Percentiles rank a stretch among this genome's conserved stretches.
Evolutionary conservation across 2,797 vertebrate species (phyloP).

Genomic region (Lithobates sylvaticus): DNA sequence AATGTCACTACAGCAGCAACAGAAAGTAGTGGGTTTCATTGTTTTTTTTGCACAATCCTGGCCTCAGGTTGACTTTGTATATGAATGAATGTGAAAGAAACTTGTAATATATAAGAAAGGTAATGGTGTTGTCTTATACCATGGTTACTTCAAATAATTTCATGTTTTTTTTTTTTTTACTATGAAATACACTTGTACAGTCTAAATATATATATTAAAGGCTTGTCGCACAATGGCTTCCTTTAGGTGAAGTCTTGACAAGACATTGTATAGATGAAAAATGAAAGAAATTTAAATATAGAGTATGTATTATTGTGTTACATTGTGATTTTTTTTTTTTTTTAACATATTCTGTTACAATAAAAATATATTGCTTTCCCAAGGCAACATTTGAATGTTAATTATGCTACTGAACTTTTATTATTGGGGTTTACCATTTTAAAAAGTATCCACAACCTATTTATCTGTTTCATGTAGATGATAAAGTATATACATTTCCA

Average conservation of each 20-base stretch:
- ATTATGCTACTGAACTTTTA: background rate
- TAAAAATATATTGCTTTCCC: background rate
- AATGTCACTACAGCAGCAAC: background rate
- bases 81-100: constrained; percentile 88
- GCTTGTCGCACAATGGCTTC: constrained; percentile 90
- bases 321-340: too few species aligned
- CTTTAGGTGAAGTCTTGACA: constrained; percentile 91
- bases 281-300: constrained; percentile 43
- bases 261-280: constrained; percentile 81
- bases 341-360: background rate
- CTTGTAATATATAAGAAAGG: constrained; percentile 75
- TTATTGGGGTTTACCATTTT: background rate
- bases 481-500: background rate
- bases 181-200: constrained; percentile 85
- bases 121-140: constrained; percentile 89
- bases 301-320: background rate
- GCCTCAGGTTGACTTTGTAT: constrained; percentile 36
- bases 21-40: background rate
- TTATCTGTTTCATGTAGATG: background rate
- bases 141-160: constrained; percentile 86
- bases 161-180: constrained; percentile 89
- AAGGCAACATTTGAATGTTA: background rate
- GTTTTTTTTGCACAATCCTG: background rate
- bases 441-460: background rate
- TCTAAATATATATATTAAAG: constrained; percentile 81